Conservation (phyloP, 2,113 vertebrate genomes). For the Brienomyrus longianalis region DNA sequence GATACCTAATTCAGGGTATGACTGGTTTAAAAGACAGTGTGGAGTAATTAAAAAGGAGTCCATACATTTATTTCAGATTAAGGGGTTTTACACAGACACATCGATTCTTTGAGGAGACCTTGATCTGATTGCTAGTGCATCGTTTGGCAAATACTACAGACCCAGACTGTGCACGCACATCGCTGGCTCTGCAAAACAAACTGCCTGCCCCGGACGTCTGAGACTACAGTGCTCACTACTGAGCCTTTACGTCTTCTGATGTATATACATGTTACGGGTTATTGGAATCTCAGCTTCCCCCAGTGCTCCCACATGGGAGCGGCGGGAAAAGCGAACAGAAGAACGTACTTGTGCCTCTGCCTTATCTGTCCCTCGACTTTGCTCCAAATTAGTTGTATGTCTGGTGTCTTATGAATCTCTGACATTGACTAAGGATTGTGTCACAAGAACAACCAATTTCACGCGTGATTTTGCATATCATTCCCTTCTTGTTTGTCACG, state of each 20-base stretch:
- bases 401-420: not conserved
- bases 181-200: not conserved
- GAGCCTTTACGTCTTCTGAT: not conserved
- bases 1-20: not conserved
- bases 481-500: conserved; percentile 20
- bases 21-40: not conserved
- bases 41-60: not conserved
- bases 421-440: not conserved
- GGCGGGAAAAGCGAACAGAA: not conserved
- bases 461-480: not conserved
- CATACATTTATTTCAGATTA: not conserved
- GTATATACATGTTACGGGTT: not conserved
- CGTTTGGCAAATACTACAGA: not conserved
- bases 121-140: not conserved
- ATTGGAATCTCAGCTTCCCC: not conserved
- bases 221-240: not conserved
- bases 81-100: not conserved
- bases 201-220: not conserved
- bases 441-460: not conserved
- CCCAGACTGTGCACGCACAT: not conserved
- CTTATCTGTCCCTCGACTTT: not conserved
- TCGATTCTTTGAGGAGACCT: not conserved
- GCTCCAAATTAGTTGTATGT: not conserved
- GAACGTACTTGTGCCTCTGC: not conserved
- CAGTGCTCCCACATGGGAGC: not conserved